These are phyloP conservation scores for Leptocoma aspasia DNA, from an alignment of 2,113 vertebrate species.

Conservation along the genomic window DNA sequence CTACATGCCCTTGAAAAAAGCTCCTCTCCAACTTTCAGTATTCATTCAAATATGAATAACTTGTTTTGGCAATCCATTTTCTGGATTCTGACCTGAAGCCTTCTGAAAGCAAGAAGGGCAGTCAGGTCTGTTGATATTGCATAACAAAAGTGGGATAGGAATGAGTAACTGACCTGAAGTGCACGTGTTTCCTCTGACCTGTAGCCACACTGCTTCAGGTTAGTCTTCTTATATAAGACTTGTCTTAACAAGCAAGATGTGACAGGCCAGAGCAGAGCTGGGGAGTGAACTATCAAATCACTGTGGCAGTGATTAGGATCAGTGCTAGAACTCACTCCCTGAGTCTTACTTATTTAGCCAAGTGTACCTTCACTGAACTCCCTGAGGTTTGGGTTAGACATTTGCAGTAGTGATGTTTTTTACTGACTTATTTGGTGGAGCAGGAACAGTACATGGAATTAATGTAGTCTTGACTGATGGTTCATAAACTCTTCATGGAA, in stretches of 20 bases:
- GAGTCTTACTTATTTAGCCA: neutral
- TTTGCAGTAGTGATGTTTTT: neutral
- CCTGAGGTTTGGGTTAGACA: neutral
- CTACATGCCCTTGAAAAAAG: neutral
- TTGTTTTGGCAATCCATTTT: neutral
- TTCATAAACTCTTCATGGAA: neutral
- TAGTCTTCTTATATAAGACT: neutral
- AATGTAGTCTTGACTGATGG: neutral
- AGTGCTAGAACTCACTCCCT: neutral
- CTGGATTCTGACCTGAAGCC: neutral
- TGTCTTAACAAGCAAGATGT: neutral
- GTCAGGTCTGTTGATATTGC: neutral
- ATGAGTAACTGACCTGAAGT: neutral
- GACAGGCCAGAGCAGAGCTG: neutral
- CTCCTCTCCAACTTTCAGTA: neutral
- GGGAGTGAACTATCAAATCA: neutral
- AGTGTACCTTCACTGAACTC: neutral
- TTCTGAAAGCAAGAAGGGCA: neutral
- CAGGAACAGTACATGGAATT: neutral
- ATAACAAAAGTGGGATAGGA: neutral
- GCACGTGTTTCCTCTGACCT: neutral
- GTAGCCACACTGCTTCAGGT: neutral
- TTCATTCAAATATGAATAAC: neutral
- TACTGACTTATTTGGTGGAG: neutral
- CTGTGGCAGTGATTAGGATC: neutral